Percentiles rank a stretch among this genome's conserved stretches.
Evolutionary conservation across 1,140 invertebrate species (phyloP).

Genomic region (Lepidurus apus): DNA sequence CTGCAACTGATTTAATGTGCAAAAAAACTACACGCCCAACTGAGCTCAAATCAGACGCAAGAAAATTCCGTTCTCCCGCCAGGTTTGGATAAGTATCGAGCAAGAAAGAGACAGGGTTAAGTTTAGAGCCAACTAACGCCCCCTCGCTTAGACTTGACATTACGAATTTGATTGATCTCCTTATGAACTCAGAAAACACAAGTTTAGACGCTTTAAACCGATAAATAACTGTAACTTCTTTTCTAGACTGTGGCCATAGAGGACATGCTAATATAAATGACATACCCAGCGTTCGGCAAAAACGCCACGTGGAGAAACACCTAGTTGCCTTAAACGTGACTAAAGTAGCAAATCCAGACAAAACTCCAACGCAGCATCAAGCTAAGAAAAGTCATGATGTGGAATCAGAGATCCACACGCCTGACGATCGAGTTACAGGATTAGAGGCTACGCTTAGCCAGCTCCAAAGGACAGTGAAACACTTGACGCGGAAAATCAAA

Average conservation of each 20-base stretch:
- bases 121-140: too few species aligned
- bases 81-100: too few species aligned
- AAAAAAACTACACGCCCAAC: too few species aligned
- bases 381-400: background rate
- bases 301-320: background rate
- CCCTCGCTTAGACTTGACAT: too few species aligned
- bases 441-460: constrained; percentile 52
- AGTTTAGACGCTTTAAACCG: constrained; percentile 37
- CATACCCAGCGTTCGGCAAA: background rate
- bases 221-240: background rate
- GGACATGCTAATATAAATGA: background rate
- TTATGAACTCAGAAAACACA: constrained; percentile 28
- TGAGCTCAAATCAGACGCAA: too few species aligned
- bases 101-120: too few species aligned
- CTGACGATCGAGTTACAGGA: constrained; percentile 48
- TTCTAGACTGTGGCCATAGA: background rate
- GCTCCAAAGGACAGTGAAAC: constrained; percentile 52
- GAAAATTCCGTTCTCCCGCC: too few species aligned
- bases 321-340: background rate
- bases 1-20: too few species aligned
- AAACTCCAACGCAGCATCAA: background rate
- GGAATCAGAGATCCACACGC: background rate
- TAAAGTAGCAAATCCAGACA: background rate
- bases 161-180: background rate
- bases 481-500: constrained; percentile 51